phyloP scores from a whole-genome alignment of 2,888 invertebrate genomes.

The Heliconius charithonia region DNA sequence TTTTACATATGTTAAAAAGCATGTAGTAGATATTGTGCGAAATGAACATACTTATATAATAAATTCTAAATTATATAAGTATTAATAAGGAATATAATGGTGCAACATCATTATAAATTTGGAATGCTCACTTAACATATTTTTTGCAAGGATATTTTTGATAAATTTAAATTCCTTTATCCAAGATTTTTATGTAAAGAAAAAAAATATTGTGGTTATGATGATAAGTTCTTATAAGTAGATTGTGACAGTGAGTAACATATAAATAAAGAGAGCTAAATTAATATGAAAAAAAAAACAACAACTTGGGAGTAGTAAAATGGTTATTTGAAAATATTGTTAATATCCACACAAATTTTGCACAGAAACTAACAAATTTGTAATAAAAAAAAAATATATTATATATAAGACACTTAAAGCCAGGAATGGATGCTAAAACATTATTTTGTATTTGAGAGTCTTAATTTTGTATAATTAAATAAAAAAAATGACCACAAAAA shows the following conservation, averaged over 20 bases:
- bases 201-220: neutral
- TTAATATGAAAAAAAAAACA: neutral
- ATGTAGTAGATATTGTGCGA: conserved; percentile 23
- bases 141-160: conserved; percentile 4
- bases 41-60: conserved; percentile 9
- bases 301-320: neutral
- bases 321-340: neutral
- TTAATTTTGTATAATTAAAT: neutral
- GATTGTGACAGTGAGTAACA: neutral
- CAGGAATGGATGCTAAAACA: neutral
- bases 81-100: conserved; percentile 25
- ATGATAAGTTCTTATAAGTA: neutral
- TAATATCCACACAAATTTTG: neutral
- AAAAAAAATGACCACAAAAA: neutral
- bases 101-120: conserved; percentile 28
- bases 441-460: neutral
- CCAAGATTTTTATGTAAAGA: neutral
- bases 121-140: conserved; percentile 37
- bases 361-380: neutral
- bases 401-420: conserved; percentile 1
- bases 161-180: neutral
- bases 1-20: neutral
- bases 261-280: conserved; percentile 9
- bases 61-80: conserved; percentile 14
- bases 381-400: neutral